A percentile compares a stretch with the other conserved stretches of the same genome.
phyloP scores from a whole-genome alignment of 2,113 vertebrate genomes.

The Nanger granti region DNA sequence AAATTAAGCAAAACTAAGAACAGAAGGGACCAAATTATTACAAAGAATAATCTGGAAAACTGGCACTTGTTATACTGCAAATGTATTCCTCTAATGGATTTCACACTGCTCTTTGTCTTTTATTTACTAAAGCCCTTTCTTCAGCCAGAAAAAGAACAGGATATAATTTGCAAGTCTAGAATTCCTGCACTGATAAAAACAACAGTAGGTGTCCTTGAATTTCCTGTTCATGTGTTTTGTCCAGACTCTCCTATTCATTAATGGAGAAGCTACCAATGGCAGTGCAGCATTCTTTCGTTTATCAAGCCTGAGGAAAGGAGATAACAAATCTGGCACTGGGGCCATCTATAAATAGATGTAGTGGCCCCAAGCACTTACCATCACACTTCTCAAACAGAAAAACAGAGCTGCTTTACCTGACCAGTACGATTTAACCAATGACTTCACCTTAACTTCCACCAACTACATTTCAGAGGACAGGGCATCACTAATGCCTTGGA shows the following conservation, averaged over 20 bases:
- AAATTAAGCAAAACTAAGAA: slow-evolving; percentile 6
- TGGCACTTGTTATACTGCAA: slow-evolving; percentile 41
- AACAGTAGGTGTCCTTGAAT: slow-evolving; percentile 40
- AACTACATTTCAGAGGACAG: not conserved
- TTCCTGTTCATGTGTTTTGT: slow-evolving; percentile 61
- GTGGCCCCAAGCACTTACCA: slow-evolving; percentile 13
- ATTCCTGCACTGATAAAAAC: slow-evolving; percentile 62
- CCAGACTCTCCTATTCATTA: slow-evolving; percentile 28
- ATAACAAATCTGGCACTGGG: slow-evolving; percentile 50
- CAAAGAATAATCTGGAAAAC: slow-evolving; percentile 39
- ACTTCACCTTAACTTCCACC: not conserved
- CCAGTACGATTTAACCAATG: not conserved
- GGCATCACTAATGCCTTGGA: not conserved
- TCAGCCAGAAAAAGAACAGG: slow-evolving; percentile 42
- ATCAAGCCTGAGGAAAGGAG: slow-evolving; percentile 60
- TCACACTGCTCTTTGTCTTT: slow-evolving; percentile 52
- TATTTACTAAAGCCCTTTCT: slow-evolving; percentile 50
- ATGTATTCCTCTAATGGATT: slow-evolving; percentile 58
- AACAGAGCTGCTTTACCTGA: not conserved
- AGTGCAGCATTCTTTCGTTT: slow-evolving; percentile 51
- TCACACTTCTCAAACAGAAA: slow-evolving; percentile 10
- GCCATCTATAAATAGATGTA: slow-evolving; percentile 36
- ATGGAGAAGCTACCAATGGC: slow-evolving; percentile 40
- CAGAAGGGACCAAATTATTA: slow-evolving; percentile 29
- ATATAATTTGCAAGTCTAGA: slow-evolving; percentile 28